Base-by-base conservation (phyloP, 2,113 vertebrate genomes). In the Rhinichthys klamathensis region DNA sequence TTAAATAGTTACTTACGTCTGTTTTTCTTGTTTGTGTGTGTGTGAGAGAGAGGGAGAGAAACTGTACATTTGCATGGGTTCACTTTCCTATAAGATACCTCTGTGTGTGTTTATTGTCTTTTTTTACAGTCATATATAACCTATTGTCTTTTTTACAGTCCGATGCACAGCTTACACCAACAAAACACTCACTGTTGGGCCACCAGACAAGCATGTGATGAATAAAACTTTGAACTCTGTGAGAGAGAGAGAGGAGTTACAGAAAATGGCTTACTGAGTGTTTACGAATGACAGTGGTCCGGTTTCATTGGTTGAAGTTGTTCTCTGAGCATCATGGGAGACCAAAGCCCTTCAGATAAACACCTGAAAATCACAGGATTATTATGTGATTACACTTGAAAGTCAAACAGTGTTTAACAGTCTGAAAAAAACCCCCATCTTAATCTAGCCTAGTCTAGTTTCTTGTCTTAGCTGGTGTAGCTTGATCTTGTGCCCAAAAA, bases 181-280 rank as follows among this genome's bases (percentile, higher is more conserved):
- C 38, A 46, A 80, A 46, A 30, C 44, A 35, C 46, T 51, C 44
- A 46, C 4, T 13, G 41, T 3, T 32, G 44, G 10, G 25, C 58
- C 38, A 63, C 76, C 56, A 21, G 58, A 51, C 63, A 23, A 69
- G 80, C 80, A 81, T 81, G 80, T 81, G 80, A 81, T 18, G 63
- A 12, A 46, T 46, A 63, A 63, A 51, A 51, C 80, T 81, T 81
- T 81, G 79, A 81, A 23, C 79, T 65, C 8, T 23, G 16, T 30
- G 9, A 32, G 6, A 65, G 35, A 51, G 23, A 74, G 61, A 13
- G 46, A 30, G 30, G 46, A 2, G 54, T 56, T 72, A 38, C 23
- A 74, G 41, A 49, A 74, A 74, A 74, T 46, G 70, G 13, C 70
- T 74, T 72, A 23, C 67, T 21, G 2, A 35, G 30, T 23, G 27